Evolutionary conservation across 2,888 invertebrate species (phyloP).

Genomic region (Erebia ligea): DNA sequence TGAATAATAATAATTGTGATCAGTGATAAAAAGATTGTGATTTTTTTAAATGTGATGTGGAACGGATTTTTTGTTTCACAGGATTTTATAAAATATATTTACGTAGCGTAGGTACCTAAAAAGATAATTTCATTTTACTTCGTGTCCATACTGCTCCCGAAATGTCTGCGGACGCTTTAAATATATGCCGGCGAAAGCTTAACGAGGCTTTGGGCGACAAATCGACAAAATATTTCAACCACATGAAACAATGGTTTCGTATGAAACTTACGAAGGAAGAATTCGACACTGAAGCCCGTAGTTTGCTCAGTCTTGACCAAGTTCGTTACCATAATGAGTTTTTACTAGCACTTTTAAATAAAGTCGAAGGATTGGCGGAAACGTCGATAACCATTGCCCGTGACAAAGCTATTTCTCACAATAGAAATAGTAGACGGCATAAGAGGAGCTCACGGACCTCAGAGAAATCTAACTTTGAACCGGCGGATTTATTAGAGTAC

Average conservation of each 20-base stretch:
- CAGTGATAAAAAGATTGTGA: too few species aligned
- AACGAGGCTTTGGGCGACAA: constrained; percentile 87
- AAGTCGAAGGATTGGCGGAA: constrained; percentile 84
- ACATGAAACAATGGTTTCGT: constrained; percentile 90
- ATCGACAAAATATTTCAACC: constrained; percentile 86
- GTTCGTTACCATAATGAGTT: constrained; percentile 94
- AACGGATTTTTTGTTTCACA: too few species aligned
- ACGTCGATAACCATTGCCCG: constrained; percentile 71
- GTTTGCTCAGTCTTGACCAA: constrained; percentile 88
- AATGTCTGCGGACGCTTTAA: constrained; percentile 76
- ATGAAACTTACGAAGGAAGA: constrained; percentile 91
- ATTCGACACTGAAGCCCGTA: constrained; percentile 91
- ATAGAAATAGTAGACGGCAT: constrained; percentile 73
- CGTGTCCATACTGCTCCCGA: not conserved
- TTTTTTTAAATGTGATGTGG: too few species aligned
- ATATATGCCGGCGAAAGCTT: constrained; percentile 83
- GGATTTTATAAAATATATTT: too few species aligned
- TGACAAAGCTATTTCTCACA: constrained; percentile 70
- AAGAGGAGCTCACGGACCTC: constrained; percentile 82
- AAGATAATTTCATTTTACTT: not conserved
- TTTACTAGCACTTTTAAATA: constrained; percentile 89
- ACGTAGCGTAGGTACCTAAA: too few species aligned
- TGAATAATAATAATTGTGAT: too few species aligned
- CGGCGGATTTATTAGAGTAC: constrained; percentile 84
- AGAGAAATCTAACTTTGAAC: constrained; percentile 84